These are phyloP conservation scores for Chondrosia reniformis DNA, from an alignment of 37 sponge, comb jelly and placozoan genomes.

Conservation along the genomic window DNA sequence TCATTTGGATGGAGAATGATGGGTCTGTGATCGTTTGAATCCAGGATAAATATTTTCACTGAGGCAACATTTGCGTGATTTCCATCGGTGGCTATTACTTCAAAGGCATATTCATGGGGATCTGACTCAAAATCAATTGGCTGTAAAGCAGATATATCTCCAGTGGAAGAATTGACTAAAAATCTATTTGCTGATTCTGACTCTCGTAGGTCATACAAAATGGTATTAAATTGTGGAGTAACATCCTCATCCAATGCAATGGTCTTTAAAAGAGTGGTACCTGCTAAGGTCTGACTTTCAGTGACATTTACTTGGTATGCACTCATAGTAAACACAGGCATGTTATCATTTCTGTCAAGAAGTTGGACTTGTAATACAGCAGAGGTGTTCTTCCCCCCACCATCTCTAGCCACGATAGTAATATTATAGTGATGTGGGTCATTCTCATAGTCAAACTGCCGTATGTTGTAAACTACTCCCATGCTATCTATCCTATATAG, in stretches of 20 bases:
- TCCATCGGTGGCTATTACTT: slow-evolving; percentile 29
- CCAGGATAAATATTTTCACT: slow-evolving; percentile 34
- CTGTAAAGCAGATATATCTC: slow-evolving; percentile 1
- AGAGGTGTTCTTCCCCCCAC: slow-evolving; percentile 45
- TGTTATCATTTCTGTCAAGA: slow-evolving; percentile 52
- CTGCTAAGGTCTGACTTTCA: slow-evolving; percentile 23
- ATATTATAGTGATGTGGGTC: slow-evolving; percentile 23
- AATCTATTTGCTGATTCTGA: slow-evolving; percentile 9
- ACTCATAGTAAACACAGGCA: slow-evolving; percentile 31
- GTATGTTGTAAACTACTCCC: slow-evolving; percentile 36
- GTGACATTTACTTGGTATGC: slow-evolving; percentile 18
- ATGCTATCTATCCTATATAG: slow-evolving; percentile 28
- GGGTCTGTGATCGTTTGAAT: slow-evolving; percentile 55
- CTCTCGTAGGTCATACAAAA: slow-evolving; percentile 28
- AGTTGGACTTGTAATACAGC: slow-evolving; percentile 27
- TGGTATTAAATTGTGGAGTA: slow-evolving; percentile 13
- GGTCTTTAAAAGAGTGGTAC: background rate
- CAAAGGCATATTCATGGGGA: slow-evolving; percentile 12
- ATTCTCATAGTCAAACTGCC: slow-evolving; percentile 49
- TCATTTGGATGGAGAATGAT: background rate
- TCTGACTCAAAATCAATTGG: slow-evolving; percentile 48
- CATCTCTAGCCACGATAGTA: slow-evolving; percentile 46
- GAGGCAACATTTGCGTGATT: background rate
- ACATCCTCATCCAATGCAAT: slow-evolving; percentile 43
- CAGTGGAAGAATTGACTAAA: slow-evolving; percentile 13